Evolutionary conservation across 2,113 vertebrate species (phyloP), one percentile per base, ranked within the genome.

Genomic region (Gymnorhina tibicen): DNA sequence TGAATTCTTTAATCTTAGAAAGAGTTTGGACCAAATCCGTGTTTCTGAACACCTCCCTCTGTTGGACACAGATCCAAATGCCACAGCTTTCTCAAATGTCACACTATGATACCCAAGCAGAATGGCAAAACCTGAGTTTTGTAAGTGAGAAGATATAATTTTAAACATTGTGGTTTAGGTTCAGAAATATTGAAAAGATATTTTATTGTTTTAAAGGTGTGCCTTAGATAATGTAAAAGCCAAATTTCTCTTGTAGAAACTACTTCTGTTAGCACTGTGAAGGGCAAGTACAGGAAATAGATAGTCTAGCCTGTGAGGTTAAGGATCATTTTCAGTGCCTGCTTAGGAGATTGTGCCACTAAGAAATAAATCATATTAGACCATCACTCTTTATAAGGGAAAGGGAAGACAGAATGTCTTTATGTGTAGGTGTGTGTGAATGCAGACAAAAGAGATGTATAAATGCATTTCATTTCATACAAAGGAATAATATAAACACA

Each of bases 1-100:
- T 52, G 73, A 90, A 94, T 91, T 91, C 86, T 62, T 93, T 53
- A 93, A 74, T 91, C 84, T 94, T 93, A 70, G 75, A 81, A 88
- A 82, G 91, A 91, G 74, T 91, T 82, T 94, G 82, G 85, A 84
- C 28, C 39, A 68, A 78, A 85, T 91, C 76, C 0, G 0, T 19
- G 15, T 52, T 91, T 88, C 68, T 46, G 85, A 96, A 84, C 82
- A 94, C 76, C 93, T 84, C 93, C 90, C 92, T 95, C 91, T 96
- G 56, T 96, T 91, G 90, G 93, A 93, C 90, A 67, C 32, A 63
- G 56, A 88, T 89, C 58, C 74, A 79, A 69, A 85, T 66, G 77
- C 90, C 77, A 64, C 88, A 89, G 68, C 56, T 75, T 80, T 81
- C 90, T 94, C 83, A 68, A 24, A 70, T 75, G 47, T 75, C 95